Conservation (phyloP, 2,113 vertebrate species). For the Fulmarus glacialis region DNA sequence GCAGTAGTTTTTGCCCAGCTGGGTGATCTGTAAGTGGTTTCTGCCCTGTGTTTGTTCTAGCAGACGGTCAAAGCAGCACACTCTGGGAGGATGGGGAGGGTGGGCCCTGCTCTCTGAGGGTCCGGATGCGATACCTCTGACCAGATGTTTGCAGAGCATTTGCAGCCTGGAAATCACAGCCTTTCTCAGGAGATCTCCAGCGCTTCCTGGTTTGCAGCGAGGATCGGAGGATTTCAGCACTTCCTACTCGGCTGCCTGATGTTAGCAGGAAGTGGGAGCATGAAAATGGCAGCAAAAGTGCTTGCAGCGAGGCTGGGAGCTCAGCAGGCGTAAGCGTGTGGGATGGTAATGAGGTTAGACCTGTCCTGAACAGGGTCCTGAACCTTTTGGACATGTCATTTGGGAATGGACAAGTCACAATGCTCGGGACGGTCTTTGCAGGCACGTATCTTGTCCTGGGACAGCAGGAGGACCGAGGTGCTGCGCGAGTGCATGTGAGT, state of each 20-base stretch:
- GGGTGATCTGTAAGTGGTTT: background rate
- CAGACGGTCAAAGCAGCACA: background rate
- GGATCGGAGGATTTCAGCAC: slow-evolving; percentile 6
- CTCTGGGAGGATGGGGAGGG: background rate
- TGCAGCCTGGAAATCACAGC: background rate
- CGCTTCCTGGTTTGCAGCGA: background rate
- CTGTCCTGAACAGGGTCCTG: background rate
- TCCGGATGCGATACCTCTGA: background rate
- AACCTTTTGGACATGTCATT: accelerated
- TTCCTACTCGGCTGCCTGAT: slow-evolving; percentile 11
- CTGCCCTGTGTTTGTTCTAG: background rate
- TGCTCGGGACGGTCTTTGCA: accelerated
- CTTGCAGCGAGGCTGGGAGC: background rate
- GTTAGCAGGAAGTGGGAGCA: slow-evolving; percentile 8
- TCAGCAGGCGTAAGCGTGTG: accelerated
- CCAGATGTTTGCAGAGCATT: slow-evolving; percentile 10
- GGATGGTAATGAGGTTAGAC: background rate
- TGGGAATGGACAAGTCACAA: accelerated
- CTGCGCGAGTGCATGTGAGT: accelerated
- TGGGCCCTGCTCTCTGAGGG: background rate
- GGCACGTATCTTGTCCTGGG: accelerated
- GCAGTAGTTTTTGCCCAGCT: accelerated
- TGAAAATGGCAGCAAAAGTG: background rate
- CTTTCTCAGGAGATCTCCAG: background rate
- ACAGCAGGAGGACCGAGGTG: background rate